Evolutionary conservation across 2,888 invertebrate species (phyloP).

Genomic region (Hetaerina titia): DNA sequence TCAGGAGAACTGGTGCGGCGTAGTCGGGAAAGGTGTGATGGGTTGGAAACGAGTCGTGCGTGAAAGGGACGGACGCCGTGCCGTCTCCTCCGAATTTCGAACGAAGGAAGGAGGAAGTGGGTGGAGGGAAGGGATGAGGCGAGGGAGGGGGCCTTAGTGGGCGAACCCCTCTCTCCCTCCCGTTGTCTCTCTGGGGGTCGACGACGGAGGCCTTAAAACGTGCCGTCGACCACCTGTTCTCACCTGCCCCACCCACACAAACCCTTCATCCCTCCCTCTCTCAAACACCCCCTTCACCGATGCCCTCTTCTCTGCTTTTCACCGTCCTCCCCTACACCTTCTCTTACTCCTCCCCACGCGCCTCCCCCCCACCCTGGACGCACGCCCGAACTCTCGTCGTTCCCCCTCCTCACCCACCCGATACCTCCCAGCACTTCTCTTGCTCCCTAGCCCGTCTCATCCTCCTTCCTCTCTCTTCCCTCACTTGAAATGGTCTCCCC

Average conservation of each 20-base stretch:
- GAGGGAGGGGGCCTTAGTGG: not conserved
- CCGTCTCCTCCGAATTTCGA: not conserved
- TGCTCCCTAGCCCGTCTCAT: no score
- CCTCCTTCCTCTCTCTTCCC: no score
- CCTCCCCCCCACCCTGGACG: not conserved
- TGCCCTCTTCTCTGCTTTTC: not conserved
- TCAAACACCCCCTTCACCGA: not conserved
- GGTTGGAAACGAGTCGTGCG: slow-evolving; percentile 1
- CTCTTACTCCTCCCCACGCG: not conserved
- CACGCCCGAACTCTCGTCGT: not conserved
- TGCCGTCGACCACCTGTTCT: slow-evolving; percentile 62
- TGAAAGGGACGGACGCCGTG: slow-evolving; percentile 7
- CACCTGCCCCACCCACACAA: slow-evolving; percentile 30
- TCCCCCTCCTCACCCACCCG: not conserved
- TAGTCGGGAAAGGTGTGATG: not conserved
- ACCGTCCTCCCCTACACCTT: not conserved
- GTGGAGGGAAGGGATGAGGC: no score
- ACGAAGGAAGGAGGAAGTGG: not conserved
- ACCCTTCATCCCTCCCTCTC: not conserved
- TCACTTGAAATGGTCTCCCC: no score
- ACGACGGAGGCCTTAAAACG: slow-evolving; percentile 40
- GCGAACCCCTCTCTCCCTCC: not conserved
- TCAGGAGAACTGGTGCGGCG: not conserved
- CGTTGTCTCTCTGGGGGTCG: not conserved
- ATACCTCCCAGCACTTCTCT: not conserved